These are phyloP conservation scores for Peribatodes rhomboidaria DNA, from an alignment of 2,888 invertebrate species.

Conservation along the genomic window DNA sequence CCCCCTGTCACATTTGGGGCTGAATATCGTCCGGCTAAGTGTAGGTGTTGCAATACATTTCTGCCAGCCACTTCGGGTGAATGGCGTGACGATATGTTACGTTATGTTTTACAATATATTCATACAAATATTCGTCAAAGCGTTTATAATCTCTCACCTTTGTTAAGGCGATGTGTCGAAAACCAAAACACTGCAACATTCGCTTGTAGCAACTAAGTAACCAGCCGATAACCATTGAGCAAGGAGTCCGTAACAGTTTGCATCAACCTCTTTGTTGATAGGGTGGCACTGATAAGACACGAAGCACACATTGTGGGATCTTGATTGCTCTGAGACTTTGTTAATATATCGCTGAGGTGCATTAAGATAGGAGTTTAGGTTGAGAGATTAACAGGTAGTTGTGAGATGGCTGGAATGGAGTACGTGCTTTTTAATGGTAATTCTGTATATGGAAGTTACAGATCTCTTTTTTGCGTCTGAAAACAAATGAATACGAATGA, in stretches of 20 bases:
- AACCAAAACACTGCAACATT: not conserved
- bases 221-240: conserved; percentile 53
- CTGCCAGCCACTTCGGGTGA: too few relatives aligned
- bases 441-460: not conserved
- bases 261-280: conserved; percentile 60
- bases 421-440: not conserved
- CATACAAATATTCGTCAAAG: too few relatives aligned
- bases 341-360: conserved; percentile 32
- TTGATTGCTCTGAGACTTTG: conserved; percentile 42
- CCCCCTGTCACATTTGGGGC: too few relatives aligned
- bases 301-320: conserved; percentile 44
- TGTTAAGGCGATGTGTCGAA: not conserved
- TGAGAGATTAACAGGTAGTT: conserved; percentile 1
- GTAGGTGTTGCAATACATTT: too few relatives aligned
- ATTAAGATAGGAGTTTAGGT: conserved; percentile 4
- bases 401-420: not conserved
- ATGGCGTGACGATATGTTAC: too few relatives aligned
- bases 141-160: too few relatives aligned
- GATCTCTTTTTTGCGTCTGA: too few relatives aligned
- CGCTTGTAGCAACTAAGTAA: conserved; percentile 47
- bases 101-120: too few relatives aligned
- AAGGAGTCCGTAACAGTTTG: conserved; percentile 49
- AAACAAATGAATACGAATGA: too few relatives aligned
- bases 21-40: too few relatives aligned
- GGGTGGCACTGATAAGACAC: conserved; percentile 60